phyloP scores from a whole-genome alignment of 2,888 invertebrate genomes.

The Hirudinaria manillensis region DNA sequence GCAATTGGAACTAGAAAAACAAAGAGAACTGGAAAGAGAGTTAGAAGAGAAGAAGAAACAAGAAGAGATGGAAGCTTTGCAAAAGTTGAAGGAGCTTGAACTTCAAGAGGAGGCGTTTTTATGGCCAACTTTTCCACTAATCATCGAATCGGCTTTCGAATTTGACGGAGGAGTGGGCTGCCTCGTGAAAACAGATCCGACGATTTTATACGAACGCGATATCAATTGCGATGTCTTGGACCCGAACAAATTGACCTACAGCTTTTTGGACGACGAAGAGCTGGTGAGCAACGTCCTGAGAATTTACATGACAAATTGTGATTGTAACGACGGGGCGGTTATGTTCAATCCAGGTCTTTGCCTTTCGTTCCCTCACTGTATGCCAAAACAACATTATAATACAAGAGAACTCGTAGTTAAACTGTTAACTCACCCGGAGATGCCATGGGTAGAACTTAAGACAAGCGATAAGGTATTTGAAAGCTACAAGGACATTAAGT shows the following conservation, averaged over 20 bases:
- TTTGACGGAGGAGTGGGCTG: constrained; percentile 42
- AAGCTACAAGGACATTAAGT: constrained; percentile 27
- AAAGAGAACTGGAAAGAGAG: not conserved
- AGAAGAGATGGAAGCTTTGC: constrained; percentile 24
- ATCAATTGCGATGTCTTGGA: constrained; percentile 40
- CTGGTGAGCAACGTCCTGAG: constrained; percentile 46
- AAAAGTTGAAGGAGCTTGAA: constrained; percentile 5
- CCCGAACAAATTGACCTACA: constrained; percentile 42
- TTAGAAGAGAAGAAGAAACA: constrained; percentile 21
- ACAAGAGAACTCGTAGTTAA: constrained; percentile 24
- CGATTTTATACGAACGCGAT: constrained; percentile 37
- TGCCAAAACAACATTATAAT: constrained; percentile 26
- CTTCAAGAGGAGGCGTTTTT: constrained; percentile 20
- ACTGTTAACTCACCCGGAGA: not conserved
- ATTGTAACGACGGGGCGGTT: constrained; percentile 33
- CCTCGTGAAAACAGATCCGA: constrained; percentile 42
- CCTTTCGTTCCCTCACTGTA: constrained; percentile 32
- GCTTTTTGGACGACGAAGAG: constrained; percentile 46
- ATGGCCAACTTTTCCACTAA: constrained; percentile 23
- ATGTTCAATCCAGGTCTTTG: constrained; percentile 34
- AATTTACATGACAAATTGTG: constrained; percentile 35
- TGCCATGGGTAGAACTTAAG: constrained; percentile 27
- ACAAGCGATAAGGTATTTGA: constrained; percentile 26
- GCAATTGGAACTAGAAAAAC: constrained; percentile 15
- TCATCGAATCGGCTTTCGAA: constrained; percentile 11